Evolutionary conservation across 2,888 invertebrate species (phyloP), one percentile per base, ranked within the genome.

Genomic region (Mesorhabditis belari): DNA sequence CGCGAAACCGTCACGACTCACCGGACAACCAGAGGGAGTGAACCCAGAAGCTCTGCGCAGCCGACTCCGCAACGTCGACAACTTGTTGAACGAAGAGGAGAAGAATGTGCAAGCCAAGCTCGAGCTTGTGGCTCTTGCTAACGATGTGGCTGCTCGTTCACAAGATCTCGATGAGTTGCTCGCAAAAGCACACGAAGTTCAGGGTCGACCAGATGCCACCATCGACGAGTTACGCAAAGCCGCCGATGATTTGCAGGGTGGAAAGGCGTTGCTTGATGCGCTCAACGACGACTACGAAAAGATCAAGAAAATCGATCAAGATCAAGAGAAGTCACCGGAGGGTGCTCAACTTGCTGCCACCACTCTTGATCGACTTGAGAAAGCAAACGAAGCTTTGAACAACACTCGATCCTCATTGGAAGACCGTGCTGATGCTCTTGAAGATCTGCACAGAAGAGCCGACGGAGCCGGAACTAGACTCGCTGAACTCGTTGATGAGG

Each of bases 381-480:
- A 62, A 55, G 63, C 68, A 21, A 61, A 65, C 58, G 67, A 65
- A 19, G 51, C 64, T 55, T 61, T 69, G 49, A 63, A 66, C 44
- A 35, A 9, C 12, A n/a, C 44, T n/a, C 12, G n/a, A 9, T 19
- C 53, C 49, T 28, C 28, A 54, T 44, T 29, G 25, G 44, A 53
- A 5, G 26, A 49, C 35, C 44, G 44, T 17, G 49, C 54, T 54
- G 23, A 27, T n/a, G 49, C 19, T 27, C 25, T 52, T 12, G 58
- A 62, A 12, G 29, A 62, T 19, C 12, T 58, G 57, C 54, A 53
- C 21, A 44, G 26, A 4, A 28, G 54, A 44, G 28, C 55, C n/a
- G 55, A 54, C 12, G 49, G 25, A 21, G 53, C 53, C 53, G 51
- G 29, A 5, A 58, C 52, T 24, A 24, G 29, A 3, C 58, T 58